Conservation (phyloP, 2,113 vertebrate species). For the Neopipo cinnamomea region DNA sequence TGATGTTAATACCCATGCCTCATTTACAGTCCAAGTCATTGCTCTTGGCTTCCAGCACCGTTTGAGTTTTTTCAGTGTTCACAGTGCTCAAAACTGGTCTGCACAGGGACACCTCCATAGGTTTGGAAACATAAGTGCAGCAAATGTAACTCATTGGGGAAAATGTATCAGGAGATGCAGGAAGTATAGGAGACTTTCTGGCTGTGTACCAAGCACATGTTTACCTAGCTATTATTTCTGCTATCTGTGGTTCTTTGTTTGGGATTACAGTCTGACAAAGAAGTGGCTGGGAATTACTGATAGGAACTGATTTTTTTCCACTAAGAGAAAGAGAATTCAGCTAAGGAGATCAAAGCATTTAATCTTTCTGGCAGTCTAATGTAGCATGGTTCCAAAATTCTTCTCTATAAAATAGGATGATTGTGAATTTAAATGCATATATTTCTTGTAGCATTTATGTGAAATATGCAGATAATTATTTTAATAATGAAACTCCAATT, state of each 20-base stretch:
- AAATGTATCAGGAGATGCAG: neutral
- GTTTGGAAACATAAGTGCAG: neutral
- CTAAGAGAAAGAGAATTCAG: neutral
- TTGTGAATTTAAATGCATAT: neutral
- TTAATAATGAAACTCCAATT: neutral
- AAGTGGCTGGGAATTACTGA: neutral
- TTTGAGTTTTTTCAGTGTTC: neutral
- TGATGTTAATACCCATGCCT: neutral
- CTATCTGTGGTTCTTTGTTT: slow-evolving; percentile 2
- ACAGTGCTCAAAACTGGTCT: neutral
- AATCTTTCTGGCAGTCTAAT: neutral
- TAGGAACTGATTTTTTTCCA: neutral
- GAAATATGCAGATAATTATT: neutral
- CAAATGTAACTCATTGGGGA: neutral
- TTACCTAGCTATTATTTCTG: slow-evolving; percentile 14
- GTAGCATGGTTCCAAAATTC: neutral
- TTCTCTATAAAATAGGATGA: neutral
- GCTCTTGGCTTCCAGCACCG: neutral
- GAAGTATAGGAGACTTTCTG: neutral
- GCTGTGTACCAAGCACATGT: neutral
- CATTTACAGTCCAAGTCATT: neutral
- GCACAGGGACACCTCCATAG: neutral
- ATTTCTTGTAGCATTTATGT: neutral
- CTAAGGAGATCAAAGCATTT: neutral
- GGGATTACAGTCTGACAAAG: neutral